Evolutionary conservation across 2,797 vertebrate genomes (phyloP).

Genomic region (Pterois miles): DNA sequence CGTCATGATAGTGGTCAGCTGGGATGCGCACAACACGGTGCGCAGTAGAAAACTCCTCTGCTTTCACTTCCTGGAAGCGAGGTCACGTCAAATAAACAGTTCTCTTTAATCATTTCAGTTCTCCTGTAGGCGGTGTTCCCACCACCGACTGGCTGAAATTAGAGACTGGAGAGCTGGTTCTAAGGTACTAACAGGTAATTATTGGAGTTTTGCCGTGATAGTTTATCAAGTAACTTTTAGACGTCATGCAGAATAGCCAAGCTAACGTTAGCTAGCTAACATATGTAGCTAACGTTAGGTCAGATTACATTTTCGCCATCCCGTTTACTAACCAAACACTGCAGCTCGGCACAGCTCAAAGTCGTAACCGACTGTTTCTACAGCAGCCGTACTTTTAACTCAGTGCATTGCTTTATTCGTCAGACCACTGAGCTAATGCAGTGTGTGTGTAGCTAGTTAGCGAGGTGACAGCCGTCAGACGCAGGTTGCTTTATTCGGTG

Average conservation of each 20-base stretch:
- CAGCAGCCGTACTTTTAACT: not conserved
- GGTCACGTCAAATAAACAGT: slow-evolving; percentile 18
- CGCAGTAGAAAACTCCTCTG: not conserved
- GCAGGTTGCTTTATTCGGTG: not conserved
- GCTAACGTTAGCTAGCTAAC: slow-evolving; percentile 50
- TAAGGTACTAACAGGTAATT: slow-evolving; percentile 22
- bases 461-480: slow-evolving; percentile 23
- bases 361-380: not conserved
- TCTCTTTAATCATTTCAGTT: not conserved
- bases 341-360: not conserved
- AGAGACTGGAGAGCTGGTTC: not conserved
- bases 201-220: not conserved
- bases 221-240: not conserved
- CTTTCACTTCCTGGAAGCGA: slow-evolving; percentile 49
- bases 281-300: not conserved
- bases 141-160: not conserved
- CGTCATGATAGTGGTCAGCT: not conserved
- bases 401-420: not conserved
- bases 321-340: not conserved
- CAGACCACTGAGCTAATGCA: not conserved
- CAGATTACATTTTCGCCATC: not conserved
- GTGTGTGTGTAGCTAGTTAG: not conserved
- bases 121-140: not conserved
- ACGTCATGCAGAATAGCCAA: not conserved
- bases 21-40: not conserved